phyloP scores from a whole-genome alignment of 2,888 invertebrate species.

The Odontocerum albicorne region DNA sequence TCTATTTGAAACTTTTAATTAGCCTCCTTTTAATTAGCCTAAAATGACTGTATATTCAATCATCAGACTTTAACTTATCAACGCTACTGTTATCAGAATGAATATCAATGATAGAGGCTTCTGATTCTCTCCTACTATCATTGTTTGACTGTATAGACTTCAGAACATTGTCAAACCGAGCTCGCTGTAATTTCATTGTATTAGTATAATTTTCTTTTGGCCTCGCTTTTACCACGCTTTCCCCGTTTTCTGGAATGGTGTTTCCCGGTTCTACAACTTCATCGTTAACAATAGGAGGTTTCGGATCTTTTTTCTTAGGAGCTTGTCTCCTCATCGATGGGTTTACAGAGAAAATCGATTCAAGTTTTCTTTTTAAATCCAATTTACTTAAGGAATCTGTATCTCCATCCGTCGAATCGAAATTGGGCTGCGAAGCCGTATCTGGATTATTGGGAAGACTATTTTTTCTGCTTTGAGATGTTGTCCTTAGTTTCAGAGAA shows the following conservation, averaged over 20 bases:
- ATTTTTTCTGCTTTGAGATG: slow-evolving; percentile 4
- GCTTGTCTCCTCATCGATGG: slow-evolving; percentile 44
- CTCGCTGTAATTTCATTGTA: slow-evolving; percentile 52
- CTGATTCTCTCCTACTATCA: slow-evolving; percentile 3
- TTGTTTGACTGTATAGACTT: slow-evolving; percentile 26
- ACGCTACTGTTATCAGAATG: no score
- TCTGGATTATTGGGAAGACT: slow-evolving; percentile 25
- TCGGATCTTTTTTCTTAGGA: no score
- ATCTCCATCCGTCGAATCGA: slow-evolving; percentile 36
- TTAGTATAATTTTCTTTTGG: slow-evolving; percentile 37
- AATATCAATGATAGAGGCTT: not conserved
- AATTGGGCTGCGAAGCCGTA: slow-evolving; percentile 28
- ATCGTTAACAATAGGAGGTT: no score
- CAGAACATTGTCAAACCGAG: slow-evolving; percentile 44
- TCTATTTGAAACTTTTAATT: no score
- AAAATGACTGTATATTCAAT: no score
- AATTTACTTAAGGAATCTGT: slow-evolving; percentile 44
- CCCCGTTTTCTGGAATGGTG: no score
- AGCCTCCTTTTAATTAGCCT: no score
- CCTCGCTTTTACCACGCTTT: slow-evolving; percentile 14
- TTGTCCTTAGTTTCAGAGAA: not conserved
- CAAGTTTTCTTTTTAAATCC: slow-evolving; percentile 52
- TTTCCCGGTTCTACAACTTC: no score
- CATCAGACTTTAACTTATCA: no score
- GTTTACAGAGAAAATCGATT: slow-evolving; percentile 48